Base-by-base conservation (phyloP, 2,888 invertebrate genomes). In the Eupithecia vulgata region DNA sequence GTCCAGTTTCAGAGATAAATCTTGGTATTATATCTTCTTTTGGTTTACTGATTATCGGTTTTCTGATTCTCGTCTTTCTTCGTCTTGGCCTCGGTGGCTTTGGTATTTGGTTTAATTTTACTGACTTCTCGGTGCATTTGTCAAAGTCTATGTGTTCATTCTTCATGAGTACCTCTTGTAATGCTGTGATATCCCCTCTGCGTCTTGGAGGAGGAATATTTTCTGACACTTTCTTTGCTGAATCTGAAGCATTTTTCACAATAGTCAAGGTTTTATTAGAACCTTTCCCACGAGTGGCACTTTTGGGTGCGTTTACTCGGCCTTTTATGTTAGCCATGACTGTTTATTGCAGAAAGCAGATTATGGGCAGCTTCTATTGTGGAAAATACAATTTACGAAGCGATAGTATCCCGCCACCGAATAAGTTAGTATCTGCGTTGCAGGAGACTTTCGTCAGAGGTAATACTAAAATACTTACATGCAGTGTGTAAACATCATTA, bases 241-340 rank as follows among this genome's bases (percentile, higher is more conserved):
- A 72, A 77, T 81, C 74, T 77, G 79, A 78, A 71, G 78, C 75
- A 79, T 84, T 81, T 81, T 85, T 87, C 72, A 81, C 80, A 86
- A 85, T 87, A 85, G 86, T 82, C 78, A 87, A 84, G 78, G 87
- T 85, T 85, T 85, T 85, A 84, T 86, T 88, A 78, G 79, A 80
- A 77, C 81, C 82, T 77, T 82, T 87, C 79, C 82, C 86, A 42
- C 82, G 83, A 79, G 86, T 81, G 76, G 83, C 84, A 84, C 84
- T 87, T 85, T 87, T 88, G 52, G 87, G 85, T 83, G 90, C 83
- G 75, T 89, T 91, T 83, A 86, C 74, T 90, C 87, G 91, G 88
- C 81, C 88, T 83, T 90, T 92, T 83, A 88, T 85, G 81, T 91
- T 93, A 91, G 93, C 94, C 94, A 94, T 94, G 81, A 77, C 81